These are phyloP conservation scores for Conops quadrifasciatus DNA, from an alignment of 2,888 invertebrate species.

Conservation along the genomic window DNA sequence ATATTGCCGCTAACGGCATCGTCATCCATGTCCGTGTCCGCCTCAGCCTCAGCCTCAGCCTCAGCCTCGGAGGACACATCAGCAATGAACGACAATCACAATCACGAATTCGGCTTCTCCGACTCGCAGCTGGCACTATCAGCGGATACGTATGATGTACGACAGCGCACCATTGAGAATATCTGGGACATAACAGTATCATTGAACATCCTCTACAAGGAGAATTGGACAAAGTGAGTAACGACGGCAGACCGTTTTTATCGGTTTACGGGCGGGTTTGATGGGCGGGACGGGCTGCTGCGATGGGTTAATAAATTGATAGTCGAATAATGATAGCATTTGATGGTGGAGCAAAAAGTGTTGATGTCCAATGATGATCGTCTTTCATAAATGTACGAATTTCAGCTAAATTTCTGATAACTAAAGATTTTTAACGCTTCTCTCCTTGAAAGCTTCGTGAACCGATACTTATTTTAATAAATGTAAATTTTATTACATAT, in stretches of 20 bases:
- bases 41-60: slow-evolving; percentile 15
- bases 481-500: too few relatives aligned
- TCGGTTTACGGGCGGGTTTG: not conserved
- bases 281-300: not conserved
- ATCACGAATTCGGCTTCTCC: slow-evolving; percentile 40
- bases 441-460: too few relatives aligned
- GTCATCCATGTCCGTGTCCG: slow-evolving; percentile 31
- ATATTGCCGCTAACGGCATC: slow-evolving; percentile 33
- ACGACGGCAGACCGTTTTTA: not conserved
- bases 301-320: slow-evolving; percentile 14
- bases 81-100: slow-evolving; percentile 39
- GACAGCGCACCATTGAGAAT: slow-evolving; percentile 80
- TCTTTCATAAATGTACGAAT: too few relatives aligned
- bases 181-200: slow-evolving; percentile 92
- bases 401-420: too few relatives aligned
- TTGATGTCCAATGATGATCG: too few relatives aligned
- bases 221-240: slow-evolving; percentile 88
- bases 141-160: slow-evolving; percentile 68
- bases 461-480: too few relatives aligned
- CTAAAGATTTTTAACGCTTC: too few relatives aligned
- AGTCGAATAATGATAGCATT: slow-evolving; percentile 18
- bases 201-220: slow-evolving; percentile 86
- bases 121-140: slow-evolving; percentile 60
- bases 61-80: slow-evolving; percentile 39
- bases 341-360: not conserved